phyloP scores from a whole-genome alignment of 2,888 invertebrate species.

The Andrena hattorfiana region DNA sequence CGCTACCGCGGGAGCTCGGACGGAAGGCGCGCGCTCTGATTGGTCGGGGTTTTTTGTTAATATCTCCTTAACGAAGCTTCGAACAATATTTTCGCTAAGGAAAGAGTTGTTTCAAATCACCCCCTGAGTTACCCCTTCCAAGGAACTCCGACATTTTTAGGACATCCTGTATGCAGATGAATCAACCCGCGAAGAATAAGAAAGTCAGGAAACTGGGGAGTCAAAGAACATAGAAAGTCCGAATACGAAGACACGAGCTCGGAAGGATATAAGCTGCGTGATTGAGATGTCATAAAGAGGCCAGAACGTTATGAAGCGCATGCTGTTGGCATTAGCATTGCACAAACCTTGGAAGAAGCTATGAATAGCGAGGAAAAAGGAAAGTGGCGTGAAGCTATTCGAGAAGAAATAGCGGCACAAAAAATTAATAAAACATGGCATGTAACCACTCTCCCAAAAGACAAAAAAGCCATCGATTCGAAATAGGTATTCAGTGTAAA shows the following conservation, averaged over 20 bases:
- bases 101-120: no score
- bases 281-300: not conserved
- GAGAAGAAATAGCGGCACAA: not conserved
- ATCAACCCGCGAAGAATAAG: no score
- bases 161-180: no score
- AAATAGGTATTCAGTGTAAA: slow-evolving; percentile 17
- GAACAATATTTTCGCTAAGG: no score
- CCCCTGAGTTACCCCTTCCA: no score
- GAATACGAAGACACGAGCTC: not conserved
- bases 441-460: not conserved
- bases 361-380: not conserved
- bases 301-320: not conserved
- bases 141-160: no score
- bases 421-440: not conserved
- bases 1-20: no score
- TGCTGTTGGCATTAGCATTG: not conserved
- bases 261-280: not conserved
- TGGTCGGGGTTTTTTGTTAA: no score
- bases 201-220: not conserved
- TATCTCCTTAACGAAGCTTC: no score
- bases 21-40: no score
- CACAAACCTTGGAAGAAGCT: not conserved
- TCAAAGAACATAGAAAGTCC: not conserved
- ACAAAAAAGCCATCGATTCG: not conserved
- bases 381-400: not conserved